These are phyloP conservation scores for Saturnia pavonia DNA, from an alignment of 2,888 invertebrate genomes.

Conservation along the genomic window DNA sequence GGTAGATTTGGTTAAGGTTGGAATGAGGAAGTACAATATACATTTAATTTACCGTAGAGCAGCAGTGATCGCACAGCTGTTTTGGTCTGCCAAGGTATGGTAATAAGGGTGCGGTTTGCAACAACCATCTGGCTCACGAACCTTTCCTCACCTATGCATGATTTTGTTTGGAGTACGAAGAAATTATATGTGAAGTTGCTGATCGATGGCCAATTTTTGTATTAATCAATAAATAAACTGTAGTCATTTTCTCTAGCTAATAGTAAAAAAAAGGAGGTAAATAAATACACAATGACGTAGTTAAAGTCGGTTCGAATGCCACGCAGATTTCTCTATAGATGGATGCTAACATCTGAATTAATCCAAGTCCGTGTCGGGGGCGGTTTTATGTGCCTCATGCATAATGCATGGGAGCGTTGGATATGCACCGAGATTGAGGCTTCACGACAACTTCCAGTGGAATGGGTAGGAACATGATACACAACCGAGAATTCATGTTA, in stretches of 20 bases:
- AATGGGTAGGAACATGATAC: neutral
- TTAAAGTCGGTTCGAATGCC: slow-evolving; percentile 9
- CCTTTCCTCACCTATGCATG: too few relatives aligned
- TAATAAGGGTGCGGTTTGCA: too few relatives aligned
- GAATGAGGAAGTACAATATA: too few relatives aligned
- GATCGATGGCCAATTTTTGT: neutral
- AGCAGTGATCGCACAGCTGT: too few relatives aligned
- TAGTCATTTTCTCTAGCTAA: neutral
- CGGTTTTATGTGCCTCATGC: slow-evolving; percentile 35
- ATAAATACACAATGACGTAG: neutral
- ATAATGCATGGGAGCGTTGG: slow-evolving; percentile 11
- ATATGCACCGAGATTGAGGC: slow-evolving; percentile 9
- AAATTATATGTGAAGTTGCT: too few relatives aligned
- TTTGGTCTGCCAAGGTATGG: too few relatives aligned
- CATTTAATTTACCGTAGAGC: too few relatives aligned
- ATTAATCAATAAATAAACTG: neutral
- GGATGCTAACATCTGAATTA: slow-evolving; percentile 44
- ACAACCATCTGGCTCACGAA: too few relatives aligned
- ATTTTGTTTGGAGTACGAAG: too few relatives aligned
- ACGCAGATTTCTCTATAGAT: slow-evolving; percentile 9
- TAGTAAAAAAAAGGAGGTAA: neutral
- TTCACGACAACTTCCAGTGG: slow-evolving; percentile 7
- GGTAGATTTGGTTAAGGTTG: too few relatives aligned
- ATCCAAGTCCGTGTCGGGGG: slow-evolving; percentile 58
- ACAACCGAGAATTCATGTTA: neutral